Percentiles rank a stretch among this genome's conserved stretches.
Evolutionary conservation across 1,140 invertebrate species (phyloP).

Genomic region (Drosophila erecta): DNA sequence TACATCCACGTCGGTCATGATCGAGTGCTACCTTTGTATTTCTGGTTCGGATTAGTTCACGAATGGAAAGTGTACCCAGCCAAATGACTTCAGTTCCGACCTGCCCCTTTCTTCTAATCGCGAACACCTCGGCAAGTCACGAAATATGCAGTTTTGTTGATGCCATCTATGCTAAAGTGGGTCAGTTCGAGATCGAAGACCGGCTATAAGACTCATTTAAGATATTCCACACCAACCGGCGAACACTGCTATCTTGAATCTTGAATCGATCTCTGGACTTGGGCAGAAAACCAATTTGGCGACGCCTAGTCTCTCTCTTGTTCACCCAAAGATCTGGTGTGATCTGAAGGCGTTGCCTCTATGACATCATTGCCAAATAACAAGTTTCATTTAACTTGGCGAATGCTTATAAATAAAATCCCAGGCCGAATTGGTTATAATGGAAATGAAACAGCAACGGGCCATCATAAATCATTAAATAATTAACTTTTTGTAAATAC

Average conservation of each 20-base stretch:
- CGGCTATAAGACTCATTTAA: slow-evolving; percentile 21
- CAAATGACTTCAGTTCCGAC: slow-evolving; percentile 16
- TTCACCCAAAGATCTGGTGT: slow-evolving; percentile 13
- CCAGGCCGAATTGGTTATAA: slow-evolving; percentile 44
- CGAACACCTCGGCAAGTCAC: slow-evolving; percentile 47
- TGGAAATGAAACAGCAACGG: slow-evolving; percentile 43
- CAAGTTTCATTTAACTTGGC: slow-evolving; percentile 77
- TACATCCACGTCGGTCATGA: slow-evolving; percentile 90
- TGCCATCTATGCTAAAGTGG: slow-evolving; percentile 46
- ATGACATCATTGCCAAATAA: slow-evolving; percentile 62
- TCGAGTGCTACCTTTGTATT: slow-evolving; percentile 9
- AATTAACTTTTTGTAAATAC: slow-evolving; percentile 75
- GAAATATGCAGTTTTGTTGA: slow-evolving; percentile 35
- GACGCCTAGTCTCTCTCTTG: slow-evolving; percentile 58
- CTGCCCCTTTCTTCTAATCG: slow-evolving; percentile 16
- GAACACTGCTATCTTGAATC: slow-evolving; percentile 5
- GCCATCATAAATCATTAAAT: slow-evolving; percentile 81
- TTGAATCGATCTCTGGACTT: slow-evolving; percentile 33
- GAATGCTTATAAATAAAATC: slow-evolving; percentile 77
- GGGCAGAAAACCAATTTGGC: slow-evolving; percentile 61
- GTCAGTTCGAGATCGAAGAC: slow-evolving; percentile 61
- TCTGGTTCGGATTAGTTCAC: background rate
- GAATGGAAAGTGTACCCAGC: slow-evolving; percentile 35
- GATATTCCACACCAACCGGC: slow-evolving; percentile 2
- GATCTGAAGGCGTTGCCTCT: slow-evolving; percentile 60